Evolutionary conservation across 1,140 invertebrate genomes (phyloP), one percentile per base, ranked within the genome.

Genomic region (Vanessa tameamea): DNA sequence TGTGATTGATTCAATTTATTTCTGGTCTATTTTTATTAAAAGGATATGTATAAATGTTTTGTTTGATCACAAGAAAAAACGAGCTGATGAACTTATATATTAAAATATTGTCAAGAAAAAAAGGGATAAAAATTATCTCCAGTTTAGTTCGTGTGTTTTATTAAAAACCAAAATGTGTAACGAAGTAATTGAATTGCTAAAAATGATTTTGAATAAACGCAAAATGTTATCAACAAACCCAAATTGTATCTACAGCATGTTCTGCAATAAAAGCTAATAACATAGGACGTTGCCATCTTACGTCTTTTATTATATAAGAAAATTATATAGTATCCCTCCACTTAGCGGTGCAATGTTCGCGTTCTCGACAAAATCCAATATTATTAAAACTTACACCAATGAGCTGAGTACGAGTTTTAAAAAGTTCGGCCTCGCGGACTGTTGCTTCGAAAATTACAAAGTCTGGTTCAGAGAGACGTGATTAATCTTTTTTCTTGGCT

Each of bases 341-440:
- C 31, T 43, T 69, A 69, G 23, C 26, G 43, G 37, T 57, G 23
- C 31, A 20, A 57, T 47, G 47, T 47, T 69, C 68, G 47, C 68
- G 47, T 50, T 37, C 63, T 64, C 72, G 64, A 79, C 64, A 80
- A 73, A 69, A 73, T 76, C 57, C 67, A 65, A 76, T 73, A 76
- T 73, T 76, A 81, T 78, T 82, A 77, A 80, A 82, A 79, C 69
- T 72, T 66, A 74, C 51, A 63, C 57, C 57, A 43, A 63, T 20
- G 31, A 9, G 55, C 48, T 55, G 59, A 67, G 51, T 64, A 61
- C 51, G 26, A 70, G 69, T 16, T 73, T 70, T 61, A 53, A 47
- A 63, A 75, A 77, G 37, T 69, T 69, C 12, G 61, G 23, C 57
- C 14, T 59, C 57, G 55, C 57, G 47, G 47, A 69, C 15, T 69